These are phyloP conservation scores for Pangasius djambal DNA, from an alignment of 2,797 vertebrate species.

Conservation along the genomic window DNA sequence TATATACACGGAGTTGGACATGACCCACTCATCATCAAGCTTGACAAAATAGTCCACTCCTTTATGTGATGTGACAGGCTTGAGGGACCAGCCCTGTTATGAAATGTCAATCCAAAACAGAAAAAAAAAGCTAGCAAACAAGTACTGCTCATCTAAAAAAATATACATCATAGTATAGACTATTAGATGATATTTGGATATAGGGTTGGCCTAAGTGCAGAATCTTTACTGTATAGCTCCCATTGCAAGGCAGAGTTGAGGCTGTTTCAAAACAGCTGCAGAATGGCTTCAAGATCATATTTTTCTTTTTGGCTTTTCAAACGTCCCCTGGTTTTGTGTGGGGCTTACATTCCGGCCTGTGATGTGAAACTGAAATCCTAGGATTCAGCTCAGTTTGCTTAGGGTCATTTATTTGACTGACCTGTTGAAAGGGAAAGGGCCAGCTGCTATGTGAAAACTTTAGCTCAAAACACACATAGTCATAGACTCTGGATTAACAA, in stretches of 20 bases:
- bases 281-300: neutral
- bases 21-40: constrained; percentile 19
- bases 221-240: neutral
- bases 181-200: neutral
- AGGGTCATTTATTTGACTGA: constrained; percentile 22
- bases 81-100: neutral
- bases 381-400: constrained; percentile 31
- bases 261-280: constrained; percentile 7
- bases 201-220: neutral
- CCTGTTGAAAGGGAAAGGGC: constrained; percentile 3
- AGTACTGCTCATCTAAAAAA: neutral
- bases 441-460: constrained; percentile 24
- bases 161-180: neutral
- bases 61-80: constrained; percentile 40
- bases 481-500: constrained; percentile 9
- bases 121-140: constrained; percentile 1
- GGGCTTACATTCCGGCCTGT: constrained; percentile 20
- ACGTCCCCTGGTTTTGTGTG: constrained; percentile 34
- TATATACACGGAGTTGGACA: constrained; percentile 22
- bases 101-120: constrained; percentile 29
- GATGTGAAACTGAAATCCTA: constrained; percentile 9
- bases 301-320: neutral
- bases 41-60: constrained; percentile 17
- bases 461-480: neutral
- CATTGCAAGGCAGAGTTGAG: neutral